Conservation (phyloP, 2,113 vertebrate genomes). For the Pleuronectes platessa region DNA sequence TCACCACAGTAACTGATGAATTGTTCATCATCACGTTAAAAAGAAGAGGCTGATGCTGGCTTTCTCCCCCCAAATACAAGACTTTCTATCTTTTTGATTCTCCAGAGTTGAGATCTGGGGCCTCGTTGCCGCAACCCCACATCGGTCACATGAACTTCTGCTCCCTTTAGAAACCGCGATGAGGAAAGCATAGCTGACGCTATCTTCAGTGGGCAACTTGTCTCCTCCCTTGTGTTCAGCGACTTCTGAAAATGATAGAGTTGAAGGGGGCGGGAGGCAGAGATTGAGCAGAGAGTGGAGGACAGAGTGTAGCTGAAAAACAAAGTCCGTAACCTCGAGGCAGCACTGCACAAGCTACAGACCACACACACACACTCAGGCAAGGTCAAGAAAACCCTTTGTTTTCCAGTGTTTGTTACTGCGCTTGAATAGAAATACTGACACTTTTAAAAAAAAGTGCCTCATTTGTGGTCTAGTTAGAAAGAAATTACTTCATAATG, state of each 20-base stretch:
- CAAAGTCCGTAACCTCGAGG: conserved; percentile 83
- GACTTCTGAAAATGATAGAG: no score
- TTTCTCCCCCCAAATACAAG: no score
- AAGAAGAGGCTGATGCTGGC: conserved; percentile 1
- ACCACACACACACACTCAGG: neutral
- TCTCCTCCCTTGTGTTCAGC: neutral
- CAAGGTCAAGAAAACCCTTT: neutral
- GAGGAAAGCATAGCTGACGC: neutral
- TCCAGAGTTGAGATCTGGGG: neutral
- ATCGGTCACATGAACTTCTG: conserved; percentile 1
- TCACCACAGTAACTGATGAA: conserved; percentile 34
- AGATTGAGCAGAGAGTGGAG: no score
- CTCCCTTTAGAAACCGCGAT: neutral
- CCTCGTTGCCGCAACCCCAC: neutral
- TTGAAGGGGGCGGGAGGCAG: no score
- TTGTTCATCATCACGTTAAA: conserved; percentile 23
- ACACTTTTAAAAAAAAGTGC: neutral
- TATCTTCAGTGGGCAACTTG: neutral
- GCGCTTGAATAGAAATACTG: conserved; percentile 12
- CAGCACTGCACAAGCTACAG: conserved; percentile 8
- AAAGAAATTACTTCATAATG: conserved; percentile 48
- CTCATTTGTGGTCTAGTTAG: conserved; percentile 45
- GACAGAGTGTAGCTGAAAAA: conserved; percentile 60
- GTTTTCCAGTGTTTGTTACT: neutral
- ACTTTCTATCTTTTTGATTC: conserved; percentile 17